phyloP scores from a whole-genome alignment of 2,888 invertebrate species.

The Pristionchus arcanus region DNA sequence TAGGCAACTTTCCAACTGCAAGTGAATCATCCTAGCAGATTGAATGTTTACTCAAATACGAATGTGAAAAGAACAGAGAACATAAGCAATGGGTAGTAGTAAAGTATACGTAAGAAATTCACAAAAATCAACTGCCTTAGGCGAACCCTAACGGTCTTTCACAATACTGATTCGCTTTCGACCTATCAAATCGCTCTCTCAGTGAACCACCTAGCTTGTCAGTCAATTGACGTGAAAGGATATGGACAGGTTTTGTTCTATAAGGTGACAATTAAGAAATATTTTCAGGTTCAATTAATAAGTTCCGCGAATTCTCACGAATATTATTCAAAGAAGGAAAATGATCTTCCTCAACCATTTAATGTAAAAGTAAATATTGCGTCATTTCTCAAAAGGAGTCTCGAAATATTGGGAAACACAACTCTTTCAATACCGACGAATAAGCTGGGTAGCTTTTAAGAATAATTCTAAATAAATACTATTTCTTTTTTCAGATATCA shows the following conservation, averaged over 20 bases:
- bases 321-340: neutral
- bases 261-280: no score
- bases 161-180: neutral
- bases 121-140: no score
- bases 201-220: neutral
- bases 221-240: neutral
- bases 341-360: no score
- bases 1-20: neutral
- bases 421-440: no score
- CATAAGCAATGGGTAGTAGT: neutral
- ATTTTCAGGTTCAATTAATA: neutral
- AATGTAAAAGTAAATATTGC: neutral
- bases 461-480: no score
- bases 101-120: neutral
- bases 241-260: no score
- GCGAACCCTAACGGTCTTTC: neutral
- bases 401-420: neutral
- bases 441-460: no score
- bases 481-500: neutral
- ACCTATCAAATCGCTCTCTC: neutral
- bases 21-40: neutral
- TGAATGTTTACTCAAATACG: conserved; percentile 11
- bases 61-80: neutral
- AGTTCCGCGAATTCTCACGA: neutral
- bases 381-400: neutral